Percentiles rank a stretch among this genome's conserved stretches.
Evolutionary conservation across 1,140 invertebrate genomes (phyloP).

Genomic region (Drosophila baimaii): DNA sequence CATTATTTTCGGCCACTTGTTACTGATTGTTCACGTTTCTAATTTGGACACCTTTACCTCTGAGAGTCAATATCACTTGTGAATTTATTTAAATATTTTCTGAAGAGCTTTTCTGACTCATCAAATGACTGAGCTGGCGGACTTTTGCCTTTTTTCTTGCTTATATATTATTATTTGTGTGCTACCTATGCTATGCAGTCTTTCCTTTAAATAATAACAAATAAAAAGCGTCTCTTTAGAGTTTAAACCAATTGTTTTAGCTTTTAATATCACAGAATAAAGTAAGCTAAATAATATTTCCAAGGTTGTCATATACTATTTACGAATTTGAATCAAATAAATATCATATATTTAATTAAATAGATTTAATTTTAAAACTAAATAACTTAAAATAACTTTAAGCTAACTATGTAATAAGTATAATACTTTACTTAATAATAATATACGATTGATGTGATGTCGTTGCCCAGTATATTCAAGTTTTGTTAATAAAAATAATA

Average conservation of each 20-base stretch:
- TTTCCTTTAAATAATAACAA: not conserved
- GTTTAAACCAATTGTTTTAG: not conserved
- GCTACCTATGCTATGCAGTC: not conserved
- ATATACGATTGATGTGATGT: no score
- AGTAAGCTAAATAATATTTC: not conserved
- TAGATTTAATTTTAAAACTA: no score
- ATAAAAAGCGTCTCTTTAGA: not conserved
- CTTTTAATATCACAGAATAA: not conserved
- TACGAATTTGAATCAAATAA: not conserved
- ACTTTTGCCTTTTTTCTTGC: not conserved
- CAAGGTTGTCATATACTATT: no score
- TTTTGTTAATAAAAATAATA: no score
- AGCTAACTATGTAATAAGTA: no score
- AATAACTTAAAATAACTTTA: no score
- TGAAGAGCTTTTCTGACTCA: not conserved
- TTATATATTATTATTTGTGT: not conserved
- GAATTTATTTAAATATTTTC: not conserved
- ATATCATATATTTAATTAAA: no score
- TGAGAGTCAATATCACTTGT: not conserved
- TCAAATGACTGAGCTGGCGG: no score
- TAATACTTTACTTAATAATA: no score
- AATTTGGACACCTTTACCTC: conserved; percentile 4
- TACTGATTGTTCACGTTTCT: not conserved
- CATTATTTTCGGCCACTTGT: conserved; percentile 4
- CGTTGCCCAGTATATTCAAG: no score